phyloP scores from a whole-genome alignment of 1,140 invertebrate genomes.

The Lutraria rhynchaena region DNA sequence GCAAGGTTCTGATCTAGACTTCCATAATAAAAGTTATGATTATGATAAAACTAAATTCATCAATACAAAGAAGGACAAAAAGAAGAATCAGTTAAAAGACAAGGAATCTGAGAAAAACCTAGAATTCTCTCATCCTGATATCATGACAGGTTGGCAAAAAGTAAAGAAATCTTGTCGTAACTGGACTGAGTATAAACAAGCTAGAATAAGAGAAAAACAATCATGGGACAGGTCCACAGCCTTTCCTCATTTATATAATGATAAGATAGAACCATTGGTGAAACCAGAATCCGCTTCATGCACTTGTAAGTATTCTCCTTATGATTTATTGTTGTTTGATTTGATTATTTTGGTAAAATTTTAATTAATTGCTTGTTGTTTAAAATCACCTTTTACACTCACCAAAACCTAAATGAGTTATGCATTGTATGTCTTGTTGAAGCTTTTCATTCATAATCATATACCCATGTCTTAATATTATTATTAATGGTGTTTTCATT shows the following conservation, averaged over 20 bases:
- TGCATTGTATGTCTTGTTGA: no score
- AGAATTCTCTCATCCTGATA: slow-evolving; percentile 42
- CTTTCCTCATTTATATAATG: slow-evolving; percentile 32
- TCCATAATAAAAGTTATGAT: not conserved
- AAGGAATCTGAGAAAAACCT: not conserved
- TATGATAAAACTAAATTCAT: slow-evolving; percentile 29
- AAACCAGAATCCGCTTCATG: slow-evolving; percentile 35
- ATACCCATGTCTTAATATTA: no score
- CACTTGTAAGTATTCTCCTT: slow-evolving; percentile 37
- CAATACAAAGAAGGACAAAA: slow-evolving; percentile 46
- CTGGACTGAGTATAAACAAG: slow-evolving; percentile 43
- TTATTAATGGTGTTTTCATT: no score
- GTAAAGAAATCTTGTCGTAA: slow-evolving; percentile 11
- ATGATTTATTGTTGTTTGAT: not conserved
- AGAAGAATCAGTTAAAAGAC: slow-evolving; percentile 2
- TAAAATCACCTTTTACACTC: not conserved
- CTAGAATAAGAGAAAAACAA: not conserved
- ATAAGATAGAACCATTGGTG: slow-evolving; percentile 37
- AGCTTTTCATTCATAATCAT: no score
- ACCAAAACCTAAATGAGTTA: not conserved
- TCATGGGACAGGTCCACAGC: not conserved
- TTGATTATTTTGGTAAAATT: not conserved
- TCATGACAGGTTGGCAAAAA: slow-evolving; percentile 20
- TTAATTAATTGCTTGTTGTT: not conserved
- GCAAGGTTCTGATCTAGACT: not conserved